These are phyloP conservation scores for Mormyrus hasselquistii DNA, from an alignment of 2,797 vertebrate species.

Conservation along the genomic window DNA sequence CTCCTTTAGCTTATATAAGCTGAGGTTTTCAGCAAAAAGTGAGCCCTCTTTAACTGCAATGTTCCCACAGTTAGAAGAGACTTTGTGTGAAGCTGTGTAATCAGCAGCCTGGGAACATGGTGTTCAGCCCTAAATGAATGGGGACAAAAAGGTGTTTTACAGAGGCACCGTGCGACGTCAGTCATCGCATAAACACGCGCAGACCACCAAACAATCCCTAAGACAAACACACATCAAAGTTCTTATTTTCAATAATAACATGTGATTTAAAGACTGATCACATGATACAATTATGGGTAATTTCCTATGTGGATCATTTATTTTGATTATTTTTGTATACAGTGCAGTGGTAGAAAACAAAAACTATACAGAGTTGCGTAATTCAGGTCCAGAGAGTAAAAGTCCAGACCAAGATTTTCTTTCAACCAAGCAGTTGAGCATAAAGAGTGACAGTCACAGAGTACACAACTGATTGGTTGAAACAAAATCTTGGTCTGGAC, in stretches of 20 bases:
- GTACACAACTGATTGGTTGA: not conserved
- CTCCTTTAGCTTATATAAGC: conserved; percentile 12
- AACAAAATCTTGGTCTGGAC: not conserved
- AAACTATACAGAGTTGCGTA: not conserved
- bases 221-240: not conserved
- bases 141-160: not conserved
- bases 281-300: not conserved
- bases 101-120: not conserved
- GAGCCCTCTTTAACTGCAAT: not conserved
- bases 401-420: not conserved
- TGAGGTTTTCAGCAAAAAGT: not conserved
- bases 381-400: not conserved
- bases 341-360: not conserved
- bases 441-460: not conserved
- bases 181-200: not conserved
- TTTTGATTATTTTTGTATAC: not conserved
- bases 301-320: not conserved
- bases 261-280: not conserved
- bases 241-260: not conserved
- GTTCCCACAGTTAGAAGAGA: conserved; percentile 2
- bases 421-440: not conserved
- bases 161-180: not conserved
- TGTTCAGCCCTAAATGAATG: not conserved
- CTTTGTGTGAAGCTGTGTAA: not conserved
- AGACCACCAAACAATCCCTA: not conserved